Base-by-base conservation (phyloP, 2,113 vertebrate genomes). In the Stictonetta naevosa region DNA sequence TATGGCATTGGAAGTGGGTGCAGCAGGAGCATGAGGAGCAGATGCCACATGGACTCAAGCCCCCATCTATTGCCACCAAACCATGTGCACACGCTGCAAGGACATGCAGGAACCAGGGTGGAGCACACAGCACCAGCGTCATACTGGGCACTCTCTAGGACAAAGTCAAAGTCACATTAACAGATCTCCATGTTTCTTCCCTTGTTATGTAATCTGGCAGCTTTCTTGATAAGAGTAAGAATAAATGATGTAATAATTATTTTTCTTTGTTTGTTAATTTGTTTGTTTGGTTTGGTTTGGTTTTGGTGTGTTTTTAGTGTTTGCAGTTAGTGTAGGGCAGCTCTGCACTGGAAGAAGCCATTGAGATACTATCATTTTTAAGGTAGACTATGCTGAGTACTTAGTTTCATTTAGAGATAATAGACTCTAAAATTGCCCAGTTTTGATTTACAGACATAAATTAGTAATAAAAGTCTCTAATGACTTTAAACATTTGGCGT, bases 381-480 rank as follows among this genome's bases (percentile, higher is more conserved):
- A 86, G 52, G 62, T 71, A 36, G 34, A 31, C 59, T 91, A 2
- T 66, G n/a, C 36, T 25, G n/a, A 82, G n/a, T 58, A 53, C n/a
- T 87, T 72, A 56, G 33, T 79, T 90, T 88, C 16, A 55, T 85
- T 91, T 69, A 69, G 59, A 75, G 58, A 83, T 83, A 83, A 94
- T 36, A 85, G 83, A 92, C 79, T 94, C 82, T 78, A 59, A 92
- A 96, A 68, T 80, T 83, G 20, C 50, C 34, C 28, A 44, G 56
- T 95, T 94, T 96, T 90, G 88, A 96, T 96, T 95, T 88, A 83
- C 56, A 93, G 83, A 60, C 79, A 62, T 90, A 92, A 95, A 90
- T 88, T 83, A 88, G 60, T 94, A 93, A 92, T 95, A 92, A 97
- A 95, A 88, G 29, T 75, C 59, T 92, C 76, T 86, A 97, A 92